Evolutionary conservation across 1,140 invertebrate genomes (phyloP).

Genomic region (Bombus cullumanus): DNA sequence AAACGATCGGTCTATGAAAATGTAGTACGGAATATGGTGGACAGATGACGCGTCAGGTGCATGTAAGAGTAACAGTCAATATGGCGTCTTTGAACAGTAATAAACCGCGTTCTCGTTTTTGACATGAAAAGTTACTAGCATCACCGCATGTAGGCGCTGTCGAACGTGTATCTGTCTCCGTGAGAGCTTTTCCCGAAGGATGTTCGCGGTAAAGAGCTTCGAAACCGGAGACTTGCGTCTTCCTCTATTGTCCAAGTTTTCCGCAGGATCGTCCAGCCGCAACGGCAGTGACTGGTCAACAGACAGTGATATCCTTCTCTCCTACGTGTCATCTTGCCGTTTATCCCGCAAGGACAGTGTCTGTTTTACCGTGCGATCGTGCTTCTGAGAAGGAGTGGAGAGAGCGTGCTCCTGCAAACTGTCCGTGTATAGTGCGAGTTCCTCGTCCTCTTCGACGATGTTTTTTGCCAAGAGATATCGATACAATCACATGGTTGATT

Average conservation of each 20-base stretch:
- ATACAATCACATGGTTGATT: neutral
- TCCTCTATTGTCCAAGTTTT: neutral
- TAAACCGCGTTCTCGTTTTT: neutral
- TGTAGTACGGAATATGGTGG: too few species aligned
- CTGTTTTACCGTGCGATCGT: slow-evolving; percentile 55
- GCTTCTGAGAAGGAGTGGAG: slow-evolving; percentile 8
- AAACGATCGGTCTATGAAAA: neutral
- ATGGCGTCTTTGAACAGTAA: neutral
- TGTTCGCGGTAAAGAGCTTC: slow-evolving; percentile 29
- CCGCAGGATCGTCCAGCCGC: neutral
- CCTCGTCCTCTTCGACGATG: slow-evolving; percentile 11
- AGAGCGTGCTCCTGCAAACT: slow-evolving; percentile 36
- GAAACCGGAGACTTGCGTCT: slow-evolving; percentile 11
- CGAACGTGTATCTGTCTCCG: neutral
- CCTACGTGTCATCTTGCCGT: neutral
- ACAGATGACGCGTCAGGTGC: neutral
- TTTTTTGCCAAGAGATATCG: neutral
- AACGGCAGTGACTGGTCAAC: neutral
- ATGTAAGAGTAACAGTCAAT: neutral
- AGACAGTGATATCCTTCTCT: neutral
- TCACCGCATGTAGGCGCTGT: slow-evolving; percentile 31
- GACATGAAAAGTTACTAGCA: neutral
- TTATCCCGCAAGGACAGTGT: slow-evolving; percentile 24
- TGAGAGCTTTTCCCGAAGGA: slow-evolving; percentile 33
- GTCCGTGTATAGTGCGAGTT: neutral